Conservation (phyloP, 1,140 invertebrate species). For the Melipona quadrifasciata region DNA sequence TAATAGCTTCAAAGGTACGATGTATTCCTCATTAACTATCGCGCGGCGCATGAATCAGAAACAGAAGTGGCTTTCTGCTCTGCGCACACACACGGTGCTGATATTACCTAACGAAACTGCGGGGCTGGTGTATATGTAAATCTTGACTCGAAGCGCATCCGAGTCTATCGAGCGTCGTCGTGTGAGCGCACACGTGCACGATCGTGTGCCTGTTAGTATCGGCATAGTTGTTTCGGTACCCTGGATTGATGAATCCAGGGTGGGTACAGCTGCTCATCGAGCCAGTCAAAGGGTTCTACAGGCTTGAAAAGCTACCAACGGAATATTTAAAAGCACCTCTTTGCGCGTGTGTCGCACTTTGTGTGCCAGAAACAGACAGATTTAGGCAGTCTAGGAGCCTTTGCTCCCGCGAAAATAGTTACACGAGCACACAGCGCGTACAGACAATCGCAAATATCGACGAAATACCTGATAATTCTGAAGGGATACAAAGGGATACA, state of each 20-base stretch:
- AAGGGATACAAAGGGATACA: too few relatives aligned
- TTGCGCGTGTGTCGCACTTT: background rate
- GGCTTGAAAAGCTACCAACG: background rate
- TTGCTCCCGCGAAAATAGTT: background rate
- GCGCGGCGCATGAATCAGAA: background rate
- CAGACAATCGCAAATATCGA: background rate
- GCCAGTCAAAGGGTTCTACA: background rate
- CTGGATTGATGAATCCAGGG: background rate
- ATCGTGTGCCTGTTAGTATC: too few relatives aligned
- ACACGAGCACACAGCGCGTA: too few relatives aligned
- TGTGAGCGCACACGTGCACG: background rate
- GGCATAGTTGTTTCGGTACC: background rate
- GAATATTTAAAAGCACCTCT: background rate
- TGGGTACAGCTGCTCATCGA: background rate
- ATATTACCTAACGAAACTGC: constrained; percentile 2
- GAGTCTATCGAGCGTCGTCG: background rate
- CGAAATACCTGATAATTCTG: background rate
- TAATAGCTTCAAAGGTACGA: background rate
- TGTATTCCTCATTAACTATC: background rate
- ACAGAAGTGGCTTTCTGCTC: background rate
- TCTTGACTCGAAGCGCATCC: background rate
- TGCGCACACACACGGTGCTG: background rate
- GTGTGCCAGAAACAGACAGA: background rate
- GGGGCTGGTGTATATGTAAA: constrained; percentile 10
- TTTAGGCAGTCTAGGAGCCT: background rate